phyloP scores from a whole-genome alignment of 2,113 vertebrate genomes.

The Myodes glareolus region DNA sequence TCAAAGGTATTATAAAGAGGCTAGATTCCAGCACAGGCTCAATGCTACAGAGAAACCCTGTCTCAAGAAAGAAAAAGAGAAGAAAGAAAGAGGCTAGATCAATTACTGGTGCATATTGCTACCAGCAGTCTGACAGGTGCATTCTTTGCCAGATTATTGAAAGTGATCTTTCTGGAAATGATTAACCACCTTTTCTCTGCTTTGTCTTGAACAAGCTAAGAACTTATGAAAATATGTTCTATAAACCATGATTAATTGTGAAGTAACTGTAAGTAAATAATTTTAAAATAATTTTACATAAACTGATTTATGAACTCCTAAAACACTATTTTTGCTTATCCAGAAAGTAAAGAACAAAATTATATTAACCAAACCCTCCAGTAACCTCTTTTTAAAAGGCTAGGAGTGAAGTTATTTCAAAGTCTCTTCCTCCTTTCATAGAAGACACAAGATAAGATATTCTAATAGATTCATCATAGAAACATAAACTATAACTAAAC shows the following conservation, averaged over 20 bases:
- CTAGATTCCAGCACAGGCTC: not conserved
- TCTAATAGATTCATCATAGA: not conserved
- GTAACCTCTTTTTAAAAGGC: not conserved
- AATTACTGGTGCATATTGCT: not conserved
- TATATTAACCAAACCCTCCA: not conserved
- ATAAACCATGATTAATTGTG: not conserved
- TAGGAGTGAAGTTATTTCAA: not conserved
- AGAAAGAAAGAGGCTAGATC: not conserved
- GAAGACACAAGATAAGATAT: not conserved
- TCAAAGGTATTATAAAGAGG: not conserved
- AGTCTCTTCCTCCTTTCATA: not conserved
- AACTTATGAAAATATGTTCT: slow-evolving; percentile 20
- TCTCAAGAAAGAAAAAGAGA: too few relatives aligned
- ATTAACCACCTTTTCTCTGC: not conserved
- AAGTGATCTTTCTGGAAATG: not conserved
- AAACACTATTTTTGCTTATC: not conserved
- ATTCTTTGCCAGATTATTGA: not conserved
- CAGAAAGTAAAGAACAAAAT: not conserved
- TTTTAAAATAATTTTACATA: not conserved
- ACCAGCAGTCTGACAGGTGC: not conserved
- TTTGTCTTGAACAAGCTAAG: not conserved
- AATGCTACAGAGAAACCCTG: too few relatives aligned
- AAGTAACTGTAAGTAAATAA: not conserved
- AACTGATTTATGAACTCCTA: not conserved
- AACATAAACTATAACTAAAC: not conserved